Percentiles rank a stretch among this genome's conserved stretches.
These are phyloP conservation scores for Tetrax tetrax DNA, from an alignment of 2,113 vertebrate species.

Conservation along the genomic window DNA sequence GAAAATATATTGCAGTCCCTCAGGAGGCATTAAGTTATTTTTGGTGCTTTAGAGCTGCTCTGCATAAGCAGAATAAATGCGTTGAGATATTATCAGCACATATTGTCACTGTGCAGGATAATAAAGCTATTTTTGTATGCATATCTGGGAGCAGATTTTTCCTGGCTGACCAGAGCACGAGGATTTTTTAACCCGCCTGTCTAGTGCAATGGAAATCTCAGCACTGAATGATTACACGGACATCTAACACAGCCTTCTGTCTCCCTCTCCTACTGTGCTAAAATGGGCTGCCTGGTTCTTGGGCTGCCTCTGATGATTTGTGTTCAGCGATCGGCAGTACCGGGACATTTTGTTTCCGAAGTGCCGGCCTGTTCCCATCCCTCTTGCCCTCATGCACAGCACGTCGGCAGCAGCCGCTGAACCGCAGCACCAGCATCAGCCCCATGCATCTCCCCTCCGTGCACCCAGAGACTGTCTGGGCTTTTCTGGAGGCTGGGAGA, in stretches of 20 bases:
- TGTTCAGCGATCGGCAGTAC: not conserved
- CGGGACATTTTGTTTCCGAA: not conserved
- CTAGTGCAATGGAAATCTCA: slow-evolving; percentile 10
- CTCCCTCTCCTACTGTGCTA: not conserved
- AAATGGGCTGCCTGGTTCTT: not conserved
- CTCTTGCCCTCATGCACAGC: not conserved
- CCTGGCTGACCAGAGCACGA: not conserved
- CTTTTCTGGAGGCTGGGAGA: not conserved
- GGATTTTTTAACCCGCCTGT: slow-evolving; percentile 14
- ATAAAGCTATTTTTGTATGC: slow-evolving; percentile 53
- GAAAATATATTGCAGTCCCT: slow-evolving; percentile 38
- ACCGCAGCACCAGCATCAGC: not conserved
- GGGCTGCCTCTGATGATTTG: not conserved
- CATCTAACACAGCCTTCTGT: not conserved
- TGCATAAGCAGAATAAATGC: slow-evolving; percentile 57
- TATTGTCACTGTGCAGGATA: slow-evolving; percentile 34
- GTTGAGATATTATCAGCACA: slow-evolving; percentile 48
- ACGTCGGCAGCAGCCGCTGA: not conserved
- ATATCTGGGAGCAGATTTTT: slow-evolving; percentile 4
- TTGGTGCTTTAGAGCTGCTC: slow-evolving; percentile 39
- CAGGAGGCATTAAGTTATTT: slow-evolving; percentile 54
- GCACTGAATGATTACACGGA: not conserved
- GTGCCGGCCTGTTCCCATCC: fast-evolving
- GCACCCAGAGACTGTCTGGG: not conserved
- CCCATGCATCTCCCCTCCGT: fast-evolving